Base-by-base conservation (phyloP, 2,113 vertebrate genomes). In the Ammodytes marinus region DNA sequence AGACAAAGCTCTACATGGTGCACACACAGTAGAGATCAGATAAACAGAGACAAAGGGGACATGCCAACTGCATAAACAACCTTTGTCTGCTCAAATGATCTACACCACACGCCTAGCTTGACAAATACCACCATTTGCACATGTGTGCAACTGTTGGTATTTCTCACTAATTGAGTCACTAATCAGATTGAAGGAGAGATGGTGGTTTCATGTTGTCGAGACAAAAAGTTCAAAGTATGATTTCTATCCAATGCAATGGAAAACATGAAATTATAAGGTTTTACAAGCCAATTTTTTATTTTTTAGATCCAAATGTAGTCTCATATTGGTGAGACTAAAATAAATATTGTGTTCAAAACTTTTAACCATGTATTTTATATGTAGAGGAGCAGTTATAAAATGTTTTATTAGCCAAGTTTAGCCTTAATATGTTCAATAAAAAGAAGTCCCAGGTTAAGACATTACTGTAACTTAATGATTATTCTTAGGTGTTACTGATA, bases 71-170 rank as follows among this genome's bases (percentile, higher is more conserved):
- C 50, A 72, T 45, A 70, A 82, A 61, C 60, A 80, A 54, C 61
- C 47, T n/a, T 69, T 80, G n/a, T 86, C 86, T 80, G 2, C 40
- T 45, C 9, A 0, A 35, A 17, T 27, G 13, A 88, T 85, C 65
- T 46, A 83, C 27, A 27, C 67, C 79, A 66, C 70, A 82, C 8
- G 2, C 6, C 9, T 27, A 19, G 4, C 42, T n/a, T 69, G 19
- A 61, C 49, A 3, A 27, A 27, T 27, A 27, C 27, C 27, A 27
- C 27, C 27, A 27, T 27, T 27, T 27, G 27, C 27, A 27, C 27
- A 27, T 27, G 27, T 52, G 9, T 73, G 53, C 75, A 61, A 55
- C 13, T 3, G 3, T 7, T 17, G 13, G 39, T 46, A 13, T 39
- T 74, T 82, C 17, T 73, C 8, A n/a, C 65, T 15, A 73, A 67